Conservation (phyloP, 2,888 invertebrate genomes). For the Drosophila lacicola region DNA sequence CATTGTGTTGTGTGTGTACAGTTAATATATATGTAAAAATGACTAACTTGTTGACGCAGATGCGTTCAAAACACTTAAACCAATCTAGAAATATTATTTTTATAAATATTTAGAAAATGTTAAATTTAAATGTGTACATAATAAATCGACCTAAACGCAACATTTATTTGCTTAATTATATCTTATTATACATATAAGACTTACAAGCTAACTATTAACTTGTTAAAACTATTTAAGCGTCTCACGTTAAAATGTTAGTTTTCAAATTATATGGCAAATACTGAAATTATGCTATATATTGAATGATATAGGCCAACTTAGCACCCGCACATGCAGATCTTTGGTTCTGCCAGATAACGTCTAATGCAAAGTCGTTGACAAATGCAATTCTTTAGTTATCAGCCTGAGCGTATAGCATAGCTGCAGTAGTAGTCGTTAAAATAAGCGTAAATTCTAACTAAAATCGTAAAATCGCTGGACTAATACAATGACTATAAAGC, state of each 20-base stretch:
- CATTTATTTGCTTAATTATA: conserved; percentile 24
- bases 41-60: conserved; percentile 9
- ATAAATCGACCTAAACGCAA: conserved; percentile 41
- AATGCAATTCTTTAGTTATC: neutral
- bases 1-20: neutral
- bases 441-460: conserved; percentile 61
- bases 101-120: conserved; percentile 27
- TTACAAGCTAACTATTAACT: conserved; percentile 10
- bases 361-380: neutral
- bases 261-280: conserved; percentile 60
- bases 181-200: conserved; percentile 3
- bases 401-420: conserved; percentile 18
- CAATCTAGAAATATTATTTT: conserved; percentile 39
- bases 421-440: conserved; percentile 28
- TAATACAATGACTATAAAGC: conserved; percentile 29
- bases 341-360: conserved; percentile 8
- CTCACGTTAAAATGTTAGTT: conserved; percentile 41
- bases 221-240: conserved; percentile 59
- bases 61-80: conserved; percentile 19
- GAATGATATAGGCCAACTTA: neutral
- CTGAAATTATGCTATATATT: conserved; percentile 15
- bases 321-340: neutral
- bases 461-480: conserved; percentile 57
- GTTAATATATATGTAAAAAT: neutral
- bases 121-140: conserved; percentile 35